These are phyloP conservation scores for Drosophila willistoni DNA, from an alignment of 1,140 invertebrate genomes.

Conservation along the genomic window DNA sequence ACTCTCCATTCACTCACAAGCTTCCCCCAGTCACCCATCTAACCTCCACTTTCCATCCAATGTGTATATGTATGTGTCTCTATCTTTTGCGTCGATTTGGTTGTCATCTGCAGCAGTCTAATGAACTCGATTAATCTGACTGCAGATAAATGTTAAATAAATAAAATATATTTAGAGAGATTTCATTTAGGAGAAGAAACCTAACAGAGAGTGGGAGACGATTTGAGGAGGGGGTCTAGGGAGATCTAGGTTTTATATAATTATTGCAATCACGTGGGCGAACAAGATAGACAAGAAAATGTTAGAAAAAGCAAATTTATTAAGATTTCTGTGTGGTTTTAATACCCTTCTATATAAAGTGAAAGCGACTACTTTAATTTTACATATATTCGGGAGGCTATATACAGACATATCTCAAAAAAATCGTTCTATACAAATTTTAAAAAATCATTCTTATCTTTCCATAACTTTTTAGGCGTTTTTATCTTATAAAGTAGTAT, in stretches of 20 bases:
- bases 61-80: neutral
- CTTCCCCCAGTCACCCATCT: neutral
- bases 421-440: too few relatives aligned
- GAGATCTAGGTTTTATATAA: neutral
- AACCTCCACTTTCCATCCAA: neutral
- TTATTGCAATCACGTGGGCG: conserved; percentile 10
- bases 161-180: conserved; percentile 2
- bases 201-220: neutral
- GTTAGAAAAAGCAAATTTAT: neutral
- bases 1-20: neutral
- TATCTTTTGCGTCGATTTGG: conserved; percentile 1
- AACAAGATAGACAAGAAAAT: neutral
- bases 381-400: too few relatives aligned
- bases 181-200: neutral
- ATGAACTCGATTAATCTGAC: conserved; percentile 7
- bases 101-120: conserved; percentile 12
- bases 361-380: too few relatives aligned
- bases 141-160: conserved; percentile 14
- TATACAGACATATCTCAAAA: too few relatives aligned
- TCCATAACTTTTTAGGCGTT: too few relatives aligned
- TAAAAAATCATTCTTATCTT: too few relatives aligned
- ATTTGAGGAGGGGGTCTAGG: neutral
- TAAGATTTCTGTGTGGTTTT: neutral
- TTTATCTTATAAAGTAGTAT: too few relatives aligned
- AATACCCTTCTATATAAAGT: too few relatives aligned